Conservation (phyloP, 2,113 vertebrate species). For the Dasyprocta punctata region DNA sequence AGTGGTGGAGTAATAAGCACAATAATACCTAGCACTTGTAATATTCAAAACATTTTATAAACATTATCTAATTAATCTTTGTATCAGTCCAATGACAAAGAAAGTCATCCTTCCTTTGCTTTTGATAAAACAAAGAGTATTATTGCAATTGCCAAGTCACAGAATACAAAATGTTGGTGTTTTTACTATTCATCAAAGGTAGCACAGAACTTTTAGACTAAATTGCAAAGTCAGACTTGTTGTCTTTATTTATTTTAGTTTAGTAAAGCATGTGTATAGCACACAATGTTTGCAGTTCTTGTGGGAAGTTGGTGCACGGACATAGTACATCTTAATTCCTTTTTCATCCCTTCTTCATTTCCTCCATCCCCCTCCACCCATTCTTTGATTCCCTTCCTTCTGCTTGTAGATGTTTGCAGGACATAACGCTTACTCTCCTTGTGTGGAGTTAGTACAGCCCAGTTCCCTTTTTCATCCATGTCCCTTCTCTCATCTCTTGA, state of each 20-base stretch:
- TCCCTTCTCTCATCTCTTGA: background rate
- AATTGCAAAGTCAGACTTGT: background rate
- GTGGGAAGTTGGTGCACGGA: background rate
- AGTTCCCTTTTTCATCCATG: background rate
- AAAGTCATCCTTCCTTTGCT: slow-evolving; percentile 16
- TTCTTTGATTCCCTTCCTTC: background rate
- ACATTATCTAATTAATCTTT: slow-evolving; percentile 68
- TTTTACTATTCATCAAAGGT: background rate
- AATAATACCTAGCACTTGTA: slow-evolving; percentile 56
- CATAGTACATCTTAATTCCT: background rate
- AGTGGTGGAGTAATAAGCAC: slow-evolving; percentile 41
- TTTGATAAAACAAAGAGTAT: slow-evolving; percentile 20
- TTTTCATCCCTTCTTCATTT: background rate
- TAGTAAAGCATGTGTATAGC: background rate
- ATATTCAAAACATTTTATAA: slow-evolving; percentile 76
- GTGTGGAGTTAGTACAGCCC: background rate
- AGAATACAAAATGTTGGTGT: background rate
- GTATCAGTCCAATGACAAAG: slow-evolving; percentile 20
- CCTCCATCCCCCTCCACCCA: background rate
- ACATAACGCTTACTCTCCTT: background rate
- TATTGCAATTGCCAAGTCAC: background rate
- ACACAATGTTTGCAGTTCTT: background rate
- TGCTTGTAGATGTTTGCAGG: background rate
- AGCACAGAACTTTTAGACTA: background rate
- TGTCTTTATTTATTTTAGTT: background rate